A percentile compares a stretch with the other conserved stretches of the same genome.
Evolutionary conservation across 2,113 vertebrate genomes (phyloP).

Genomic region (Merops nubicus): DNA sequence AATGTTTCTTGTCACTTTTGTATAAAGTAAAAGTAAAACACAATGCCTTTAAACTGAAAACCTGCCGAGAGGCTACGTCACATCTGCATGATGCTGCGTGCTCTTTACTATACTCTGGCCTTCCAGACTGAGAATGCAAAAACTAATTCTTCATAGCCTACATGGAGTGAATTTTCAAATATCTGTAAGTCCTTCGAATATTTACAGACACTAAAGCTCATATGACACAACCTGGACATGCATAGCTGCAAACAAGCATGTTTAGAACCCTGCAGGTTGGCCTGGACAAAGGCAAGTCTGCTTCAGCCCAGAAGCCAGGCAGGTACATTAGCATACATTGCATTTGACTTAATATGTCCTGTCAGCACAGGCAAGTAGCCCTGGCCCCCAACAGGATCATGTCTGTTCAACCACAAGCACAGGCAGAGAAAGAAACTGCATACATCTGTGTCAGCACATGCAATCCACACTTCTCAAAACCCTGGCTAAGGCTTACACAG

Average conservation of each 20-base stretch:
- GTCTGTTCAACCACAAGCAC: not conserved
- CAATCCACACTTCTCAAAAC: not conserved
- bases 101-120: not conserved
- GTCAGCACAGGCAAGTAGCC: not conserved
- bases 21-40: not conserved
- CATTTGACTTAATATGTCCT: not conserved
- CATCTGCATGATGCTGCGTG: not conserved
- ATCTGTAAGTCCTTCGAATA: not conserved
- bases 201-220: not conserved
- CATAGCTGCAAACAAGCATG: not conserved
- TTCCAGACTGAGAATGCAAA: not conserved
- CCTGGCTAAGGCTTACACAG: not conserved
- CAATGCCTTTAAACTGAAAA: not conserved
- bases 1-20: not conserved
- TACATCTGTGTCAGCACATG: not conserved
- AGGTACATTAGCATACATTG: not conserved
- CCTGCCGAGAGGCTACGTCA: not conserved
- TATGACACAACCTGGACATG: not conserved
- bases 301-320: not conserved
- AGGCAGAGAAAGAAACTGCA: not conserved
- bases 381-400: not conserved
- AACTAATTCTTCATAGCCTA: not conserved
- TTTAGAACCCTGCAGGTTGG: fast-evolving
- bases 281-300: not conserved
- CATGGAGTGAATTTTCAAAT: not conserved